Evolutionary conservation across 2,888 invertebrate genomes (phyloP), one percentile per base, ranked within the genome.

Genomic region (Apodemia duryi): DNA sequence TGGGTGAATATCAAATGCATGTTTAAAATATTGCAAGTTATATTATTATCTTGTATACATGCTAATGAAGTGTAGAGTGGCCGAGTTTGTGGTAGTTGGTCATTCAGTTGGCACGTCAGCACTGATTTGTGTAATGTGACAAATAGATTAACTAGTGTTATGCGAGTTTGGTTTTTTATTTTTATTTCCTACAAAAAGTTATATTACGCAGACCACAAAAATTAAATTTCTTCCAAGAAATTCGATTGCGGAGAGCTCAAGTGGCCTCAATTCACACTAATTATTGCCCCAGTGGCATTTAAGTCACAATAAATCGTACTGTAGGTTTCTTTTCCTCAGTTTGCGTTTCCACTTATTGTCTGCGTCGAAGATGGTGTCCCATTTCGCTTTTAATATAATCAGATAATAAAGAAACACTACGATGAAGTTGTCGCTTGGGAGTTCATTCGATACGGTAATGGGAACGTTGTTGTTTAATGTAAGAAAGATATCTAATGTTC

Each of bases 31-130:
- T 72, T 79, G 78, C 79, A 81, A 80, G 85, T 81, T 83, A 83
- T 83, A 82, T 83, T 84, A 78, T 83, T 85, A 79, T 85, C 84
- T 85, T 86, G 86, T 88, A 78, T 82, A 85, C 80, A 83, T 85
- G 86, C 83, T 89, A 88, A 88, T 90, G 89, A 88, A 83, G 85
- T 79, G 82, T 84, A 83, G 84, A 83, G 80, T 78, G 82, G 81
- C 78, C 79, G 88, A 90, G 91, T 91, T 89, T 84, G 88, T 84
- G 84, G 84, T 86, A 84, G 89, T 85, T 84, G 84, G 82, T 88
- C 91, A 85, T 82, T 81, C 88, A 83, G 90, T 82, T 83, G 88
- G 85, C 87, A 88, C 91, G 91, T 82, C 81, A 83, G 78, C 83
- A 80, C 82, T 80, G 81, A 86, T 84, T 84, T 84, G 83, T 85